Base-by-base conservation (phyloP, 2,888 invertebrate species). In the Xylophagus ater region DNA sequence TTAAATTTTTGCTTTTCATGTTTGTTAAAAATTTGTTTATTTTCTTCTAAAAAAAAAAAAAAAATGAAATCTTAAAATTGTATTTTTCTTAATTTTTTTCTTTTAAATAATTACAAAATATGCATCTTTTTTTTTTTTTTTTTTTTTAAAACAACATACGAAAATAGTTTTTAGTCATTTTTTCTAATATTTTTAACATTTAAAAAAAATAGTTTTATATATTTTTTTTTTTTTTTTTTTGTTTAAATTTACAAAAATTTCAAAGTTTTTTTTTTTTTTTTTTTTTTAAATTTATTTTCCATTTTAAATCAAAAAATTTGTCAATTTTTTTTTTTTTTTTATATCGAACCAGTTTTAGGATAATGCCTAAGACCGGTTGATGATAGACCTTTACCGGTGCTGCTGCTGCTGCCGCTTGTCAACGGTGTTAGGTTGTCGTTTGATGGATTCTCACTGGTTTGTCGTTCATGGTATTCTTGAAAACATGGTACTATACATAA, bases 401-500 rank as follows among this genome's bases (percentile, higher is more conserved):
- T 44, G 32, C 46, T 46, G 7, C 41, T 43, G 5, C 9, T 10
- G 21, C 37, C 45, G 44, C 43, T 49, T 31, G 47, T 37, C 26
- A 46, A 14, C 45, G 48, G 19, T 37, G 39, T 9, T 3, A 52
- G 39, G 19, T 54, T 48, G 30, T 58, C 53, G 20, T 20, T 44
- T 23, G 44, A 46, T 40, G 44, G 44, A 18, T 56, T 52, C 34
- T 62, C 64, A 12, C 54, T 59, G 30, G 59, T 56, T 29, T 72
- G 72, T 17, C 77, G 71, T 54, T 83, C 81, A 56, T 85, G 84
- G 58, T 81, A 85, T 54, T 82, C 80, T 62, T 87, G 86, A 68
- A 88, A 87, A 66, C 87, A 88, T 26, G 87, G 87, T 46, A 88
- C 88, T 55, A 88, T 86, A 63, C 88, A 88, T 37, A 88, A 70